phyloP scores from a whole-genome alignment of 2,113 vertebrate species.

The Sula dactylatra region DNA sequence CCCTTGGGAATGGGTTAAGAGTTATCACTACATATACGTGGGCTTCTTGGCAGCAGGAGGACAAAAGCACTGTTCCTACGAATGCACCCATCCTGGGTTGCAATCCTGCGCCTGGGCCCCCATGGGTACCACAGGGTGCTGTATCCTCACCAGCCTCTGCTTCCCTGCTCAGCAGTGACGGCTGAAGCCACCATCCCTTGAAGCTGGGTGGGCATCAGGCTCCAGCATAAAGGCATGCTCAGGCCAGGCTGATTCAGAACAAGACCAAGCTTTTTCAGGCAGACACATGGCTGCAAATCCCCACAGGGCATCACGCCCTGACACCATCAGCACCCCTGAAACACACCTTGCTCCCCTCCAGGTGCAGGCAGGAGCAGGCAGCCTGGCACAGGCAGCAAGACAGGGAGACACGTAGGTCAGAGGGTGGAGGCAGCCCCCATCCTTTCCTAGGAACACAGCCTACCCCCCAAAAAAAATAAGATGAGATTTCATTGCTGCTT shows the following conservation, averaged over 20 bases:
- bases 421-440: background rate
- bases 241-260: background rate
- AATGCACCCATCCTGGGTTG: background rate
- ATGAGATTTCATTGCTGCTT: background rate
- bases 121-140: accelerated
- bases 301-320: background rate
- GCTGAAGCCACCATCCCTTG: background rate
- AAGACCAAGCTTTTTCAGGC: background rate
- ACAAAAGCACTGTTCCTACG: background rate
- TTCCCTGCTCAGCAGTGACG: background rate
- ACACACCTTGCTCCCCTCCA: accelerated
- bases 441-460: background rate
- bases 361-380: background rate
- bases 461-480: no score
- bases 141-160: accelerated
- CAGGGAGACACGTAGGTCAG: background rate
- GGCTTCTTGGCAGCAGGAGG: background rate
- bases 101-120: background rate
- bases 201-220: background rate
- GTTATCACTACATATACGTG: background rate
- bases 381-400: background rate
- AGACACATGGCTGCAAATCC: background rate
- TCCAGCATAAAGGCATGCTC: background rate
- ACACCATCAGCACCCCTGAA: background rate
- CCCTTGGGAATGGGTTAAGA: no score